Conservation (phyloP, 1,140 invertebrate genomes). For the Neomicropteryx cornuta region DNA sequence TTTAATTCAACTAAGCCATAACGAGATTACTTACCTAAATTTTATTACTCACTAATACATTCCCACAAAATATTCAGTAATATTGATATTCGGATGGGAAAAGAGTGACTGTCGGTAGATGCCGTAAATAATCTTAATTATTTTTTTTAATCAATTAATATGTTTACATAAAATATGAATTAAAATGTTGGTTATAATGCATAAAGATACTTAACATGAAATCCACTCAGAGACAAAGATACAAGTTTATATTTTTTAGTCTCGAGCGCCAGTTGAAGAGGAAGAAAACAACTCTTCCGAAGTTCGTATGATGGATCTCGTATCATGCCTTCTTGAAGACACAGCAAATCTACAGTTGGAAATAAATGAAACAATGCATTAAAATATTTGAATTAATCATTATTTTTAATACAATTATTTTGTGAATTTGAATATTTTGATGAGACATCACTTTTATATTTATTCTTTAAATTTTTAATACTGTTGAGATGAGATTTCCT, state of each 20-base stretch:
- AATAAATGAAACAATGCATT: slow-evolving; percentile 2
- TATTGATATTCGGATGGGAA: no score
- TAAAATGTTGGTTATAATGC: background rate
- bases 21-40: no score
- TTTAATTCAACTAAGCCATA: no score
- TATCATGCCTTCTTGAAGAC: slow-evolving; percentile 64
- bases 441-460: background rate
- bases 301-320: slow-evolving; percentile 74
- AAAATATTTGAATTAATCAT: background rate
- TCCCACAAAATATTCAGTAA: no score
- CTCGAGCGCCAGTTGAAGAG: slow-evolving; percentile 77
- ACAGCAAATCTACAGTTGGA: slow-evolving; percentile 60
- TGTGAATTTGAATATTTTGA: background rate
- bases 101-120: no score
- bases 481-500: no score
- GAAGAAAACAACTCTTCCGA: slow-evolving; percentile 68
- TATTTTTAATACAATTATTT: slow-evolving; percentile 2
- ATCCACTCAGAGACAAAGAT: slow-evolving; percentile 66
- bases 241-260: slow-evolving; percentile 76
- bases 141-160: background rate
- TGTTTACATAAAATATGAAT: background rate
- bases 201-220: slow-evolving; percentile 55
- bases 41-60: no score
- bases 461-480: background rate
- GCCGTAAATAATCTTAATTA: background rate